phyloP scores from a whole-genome alignment of 2,113 vertebrate species.

The Lethenteron reissneri region DNA sequence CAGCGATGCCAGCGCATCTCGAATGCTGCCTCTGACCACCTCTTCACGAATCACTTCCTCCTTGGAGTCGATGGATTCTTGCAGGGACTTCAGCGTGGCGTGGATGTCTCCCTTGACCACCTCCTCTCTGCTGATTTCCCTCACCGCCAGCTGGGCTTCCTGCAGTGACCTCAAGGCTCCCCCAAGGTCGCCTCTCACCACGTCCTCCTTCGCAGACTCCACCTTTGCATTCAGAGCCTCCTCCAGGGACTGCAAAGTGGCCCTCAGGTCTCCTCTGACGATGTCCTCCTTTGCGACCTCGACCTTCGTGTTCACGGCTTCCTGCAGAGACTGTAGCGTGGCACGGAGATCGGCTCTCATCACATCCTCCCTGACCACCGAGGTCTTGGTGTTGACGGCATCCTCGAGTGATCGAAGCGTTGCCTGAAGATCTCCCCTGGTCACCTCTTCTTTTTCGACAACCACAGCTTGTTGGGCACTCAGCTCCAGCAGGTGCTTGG shows the following conservation, averaged over 20 bases:
- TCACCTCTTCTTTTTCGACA: neutral
- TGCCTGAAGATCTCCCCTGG: neutral
- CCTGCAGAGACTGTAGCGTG: conserved; percentile 22
- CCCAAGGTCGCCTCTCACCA: conserved; percentile 42
- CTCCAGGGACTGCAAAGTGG: conserved; percentile 34
- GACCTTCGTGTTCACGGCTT: conserved; percentile 18
- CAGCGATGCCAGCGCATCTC: conserved; percentile 35
- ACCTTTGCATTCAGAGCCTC: conserved; percentile 30
- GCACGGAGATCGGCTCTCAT: conserved; percentile 21
- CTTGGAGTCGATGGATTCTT: conserved; percentile 16
- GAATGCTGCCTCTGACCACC: conserved; percentile 44
- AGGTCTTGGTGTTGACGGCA: neutral
- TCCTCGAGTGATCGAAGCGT: neutral
- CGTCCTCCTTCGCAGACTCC: conserved; percentile 32
- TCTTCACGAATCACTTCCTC: conserved; percentile 30
- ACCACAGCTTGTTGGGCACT: neutral
- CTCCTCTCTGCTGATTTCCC: conserved; percentile 11
- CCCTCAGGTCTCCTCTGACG: conserved; percentile 27
- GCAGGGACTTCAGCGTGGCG: conserved; percentile 42
- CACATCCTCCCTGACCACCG: conserved; percentile 22
- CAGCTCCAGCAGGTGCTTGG: conserved; percentile 11
- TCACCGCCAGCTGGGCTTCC: conserved; percentile 9
- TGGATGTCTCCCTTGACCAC: conserved; percentile 19
- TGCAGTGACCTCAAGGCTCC: conserved; percentile 13
- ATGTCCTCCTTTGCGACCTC: conserved; percentile 28